Evolutionary conservation across 2,113 vertebrate species (phyloP).

Genomic region (Hippocampus abdominalis): DNA sequence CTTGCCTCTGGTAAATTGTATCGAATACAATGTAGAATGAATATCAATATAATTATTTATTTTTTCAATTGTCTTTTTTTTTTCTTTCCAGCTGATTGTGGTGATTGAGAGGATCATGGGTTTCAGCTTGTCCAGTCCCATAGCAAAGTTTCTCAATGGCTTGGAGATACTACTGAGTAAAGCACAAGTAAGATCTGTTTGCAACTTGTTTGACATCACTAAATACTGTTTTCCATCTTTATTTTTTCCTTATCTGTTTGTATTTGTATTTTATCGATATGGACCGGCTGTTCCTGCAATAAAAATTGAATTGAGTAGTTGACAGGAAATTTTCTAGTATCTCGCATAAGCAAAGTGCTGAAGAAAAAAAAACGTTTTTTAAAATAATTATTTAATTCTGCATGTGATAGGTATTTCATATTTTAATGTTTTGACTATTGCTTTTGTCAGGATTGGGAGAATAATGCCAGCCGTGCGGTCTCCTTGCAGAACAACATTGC

Average conservation of each 20-base stretch:
- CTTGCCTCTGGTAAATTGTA: neutral
- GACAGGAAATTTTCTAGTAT: neutral
- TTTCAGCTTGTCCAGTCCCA: slow-evolving; percentile 87
- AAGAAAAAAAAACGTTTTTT: neutral
- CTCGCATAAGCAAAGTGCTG: neutral
- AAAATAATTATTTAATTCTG: neutral
- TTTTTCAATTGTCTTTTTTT: neutral
- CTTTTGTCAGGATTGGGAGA: slow-evolving; percentile 87
- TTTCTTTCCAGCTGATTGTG: slow-evolving; percentile 77
- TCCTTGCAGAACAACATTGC: slow-evolving; percentile 87
- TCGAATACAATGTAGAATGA: neutral
- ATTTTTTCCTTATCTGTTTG: no score
- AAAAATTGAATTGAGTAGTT: neutral
- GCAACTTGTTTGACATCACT: neutral
- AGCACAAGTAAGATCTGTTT: slow-evolving; percentile 79
- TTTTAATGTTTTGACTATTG: neutral
- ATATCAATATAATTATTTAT: neutral
- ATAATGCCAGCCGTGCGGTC: slow-evolving; percentile 83
- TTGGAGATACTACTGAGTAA: slow-evolving; percentile 93
- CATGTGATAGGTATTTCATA: neutral
- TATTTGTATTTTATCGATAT: no score
- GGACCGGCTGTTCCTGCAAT: no score
- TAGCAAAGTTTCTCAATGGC: slow-evolving; percentile 94
- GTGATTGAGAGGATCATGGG: slow-evolving; percentile 85
- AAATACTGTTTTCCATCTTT: no score